A percentile compares a stretch with the other conserved stretches of the same genome.
Evolutionary conservation across 1,140 invertebrate genomes (phyloP).

Genomic region (Glomeris maerens): DNA sequence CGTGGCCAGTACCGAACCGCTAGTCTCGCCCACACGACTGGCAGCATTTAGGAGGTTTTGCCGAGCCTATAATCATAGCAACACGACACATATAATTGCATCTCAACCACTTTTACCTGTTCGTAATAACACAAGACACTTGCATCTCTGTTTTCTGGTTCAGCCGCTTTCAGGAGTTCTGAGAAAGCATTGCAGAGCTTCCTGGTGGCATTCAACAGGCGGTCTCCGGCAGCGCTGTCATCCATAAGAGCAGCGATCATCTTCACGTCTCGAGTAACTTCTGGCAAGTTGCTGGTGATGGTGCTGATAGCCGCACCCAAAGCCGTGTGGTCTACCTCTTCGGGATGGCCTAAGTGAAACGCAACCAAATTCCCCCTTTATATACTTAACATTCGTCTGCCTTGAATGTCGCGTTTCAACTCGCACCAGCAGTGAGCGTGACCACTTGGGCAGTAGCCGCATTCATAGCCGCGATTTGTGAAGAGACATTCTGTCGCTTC

Average conservation of each 20-base stretch:
- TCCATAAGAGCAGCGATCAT: slow-evolving; percentile 88
- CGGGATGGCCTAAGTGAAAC: slow-evolving; percentile 21
- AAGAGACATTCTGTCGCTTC: slow-evolving; percentile 88
- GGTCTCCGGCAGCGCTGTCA: slow-evolving; percentile 58
- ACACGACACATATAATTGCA: background rate
- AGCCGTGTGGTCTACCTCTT: slow-evolving; percentile 73
- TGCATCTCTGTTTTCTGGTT: slow-evolving; percentile 81
- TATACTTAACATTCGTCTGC: no score
- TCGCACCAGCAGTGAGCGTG: slow-evolving; percentile 72
- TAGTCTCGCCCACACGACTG: slow-evolving; percentile 87
- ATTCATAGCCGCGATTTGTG: slow-evolving; percentile 96
- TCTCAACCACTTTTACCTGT: background rate
- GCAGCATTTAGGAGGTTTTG: slow-evolving; percentile 88
- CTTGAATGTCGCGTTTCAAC: no score
- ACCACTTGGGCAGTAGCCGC: slow-evolving; percentile 96
- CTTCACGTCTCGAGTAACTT: slow-evolving; percentile 87
- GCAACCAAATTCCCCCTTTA: no score
- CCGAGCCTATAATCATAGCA: slow-evolving; percentile 45
- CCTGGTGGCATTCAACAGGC: slow-evolving; percentile 77
- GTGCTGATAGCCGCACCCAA: slow-evolving; percentile 93
- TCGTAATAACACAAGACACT: slow-evolving; percentile 1
- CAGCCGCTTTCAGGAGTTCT: slow-evolving; percentile 82
- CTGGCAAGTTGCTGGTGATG: slow-evolving; percentile 88
- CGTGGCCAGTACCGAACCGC: slow-evolving; percentile 78
- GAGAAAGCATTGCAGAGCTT: slow-evolving; percentile 85